Evolutionary conservation across 2,113 vertebrate genomes (phyloP), one percentile per base, ranked within the genome.

Genomic region (Sclerurus mexicanus): DNA sequence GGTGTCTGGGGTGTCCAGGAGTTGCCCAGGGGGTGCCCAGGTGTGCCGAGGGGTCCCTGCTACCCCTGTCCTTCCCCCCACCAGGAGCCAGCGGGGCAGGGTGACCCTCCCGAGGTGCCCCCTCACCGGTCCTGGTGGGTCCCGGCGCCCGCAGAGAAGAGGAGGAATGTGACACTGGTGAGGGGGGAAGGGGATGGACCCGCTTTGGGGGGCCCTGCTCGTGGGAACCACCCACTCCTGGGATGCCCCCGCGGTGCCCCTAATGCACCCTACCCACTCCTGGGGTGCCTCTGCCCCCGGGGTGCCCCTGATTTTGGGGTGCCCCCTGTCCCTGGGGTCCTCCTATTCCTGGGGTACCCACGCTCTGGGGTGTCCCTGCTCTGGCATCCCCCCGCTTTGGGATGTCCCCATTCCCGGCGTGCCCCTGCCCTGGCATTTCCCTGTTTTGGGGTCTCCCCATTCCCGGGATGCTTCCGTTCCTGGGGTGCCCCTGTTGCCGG

Each of bases 141-240:
- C 53, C 53, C 53, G 20, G 53, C 53, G 3, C 98, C 98, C 6
- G 97, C 98, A 1, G 98, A 98, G 90, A 98, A 97, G 93, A 98
- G 98, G 94, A 99, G 95, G 94, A 99, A 99, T 1, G 72, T 99
- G 56, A 99, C 98, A 30, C 95, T 99, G 98, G 99, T 99, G 95
- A 98, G 74, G 63, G 44, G 20, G 9, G 95, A 98, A 71, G 63
- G 44, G 20, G 9, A 33, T 31, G 44, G 44, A 55, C 19, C 10
- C 7, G 5, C 7, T 42, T 3, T n/a, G 31, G 39, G 23, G 22
- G 6, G 7, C 4, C 22, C 21, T 9, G 4, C 4, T 27, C 5
- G 3, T 27, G 40, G 23, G 37, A 31, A 4, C 16, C 17, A 44
- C 44, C 16, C 30, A 23, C 4, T 55, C 53, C 31, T 30, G 18